Evolutionary conservation across 2,797 vertebrate genomes (phyloP).

Genomic region (Lutjanus argentimaculatus): DNA sequence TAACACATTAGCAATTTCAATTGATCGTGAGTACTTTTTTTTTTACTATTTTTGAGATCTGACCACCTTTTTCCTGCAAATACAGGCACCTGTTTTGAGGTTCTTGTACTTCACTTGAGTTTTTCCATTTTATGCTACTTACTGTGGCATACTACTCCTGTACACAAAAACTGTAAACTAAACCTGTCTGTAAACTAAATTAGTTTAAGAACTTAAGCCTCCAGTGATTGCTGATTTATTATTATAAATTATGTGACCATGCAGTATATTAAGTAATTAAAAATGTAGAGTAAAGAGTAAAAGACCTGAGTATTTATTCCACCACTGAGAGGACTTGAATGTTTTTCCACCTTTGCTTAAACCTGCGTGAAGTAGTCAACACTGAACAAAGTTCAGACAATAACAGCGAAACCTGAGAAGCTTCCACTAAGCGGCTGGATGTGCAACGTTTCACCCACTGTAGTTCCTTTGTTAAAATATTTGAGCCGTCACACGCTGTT

Average conservation of each 20-base stretch:
- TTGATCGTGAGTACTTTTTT: too few relatives aligned
- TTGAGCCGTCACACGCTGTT: neutral
- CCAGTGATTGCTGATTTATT: neutral
- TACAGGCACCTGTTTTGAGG: too few relatives aligned
- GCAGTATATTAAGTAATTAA: too few relatives aligned
- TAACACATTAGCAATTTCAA: too few relatives aligned
- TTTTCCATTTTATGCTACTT: too few relatives aligned
- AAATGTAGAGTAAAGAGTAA: neutral
- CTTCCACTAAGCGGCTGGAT: neutral
- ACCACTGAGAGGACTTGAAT: neutral
- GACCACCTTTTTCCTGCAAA: too few relatives aligned
- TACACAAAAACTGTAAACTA: too few relatives aligned
- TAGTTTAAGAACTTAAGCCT: neutral
- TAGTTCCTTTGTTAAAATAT: neutral
- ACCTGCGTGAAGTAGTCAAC: neutral
- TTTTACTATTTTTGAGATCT: too few relatives aligned
- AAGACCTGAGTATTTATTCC: neutral
- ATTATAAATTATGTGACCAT: too few relatives aligned
- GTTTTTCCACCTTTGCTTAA: neutral
- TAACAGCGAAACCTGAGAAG: slow-evolving; percentile 10
- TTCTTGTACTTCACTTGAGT: too few relatives aligned
- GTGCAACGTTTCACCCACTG: neutral
- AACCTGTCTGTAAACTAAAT: too few relatives aligned
- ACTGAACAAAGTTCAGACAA: neutral
- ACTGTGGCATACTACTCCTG: too few relatives aligned